These are phyloP conservation scores for Pseudopleuronectes americanus DNA, from an alignment of 2,797 vertebrate genomes.

Conservation along the genomic window DNA sequence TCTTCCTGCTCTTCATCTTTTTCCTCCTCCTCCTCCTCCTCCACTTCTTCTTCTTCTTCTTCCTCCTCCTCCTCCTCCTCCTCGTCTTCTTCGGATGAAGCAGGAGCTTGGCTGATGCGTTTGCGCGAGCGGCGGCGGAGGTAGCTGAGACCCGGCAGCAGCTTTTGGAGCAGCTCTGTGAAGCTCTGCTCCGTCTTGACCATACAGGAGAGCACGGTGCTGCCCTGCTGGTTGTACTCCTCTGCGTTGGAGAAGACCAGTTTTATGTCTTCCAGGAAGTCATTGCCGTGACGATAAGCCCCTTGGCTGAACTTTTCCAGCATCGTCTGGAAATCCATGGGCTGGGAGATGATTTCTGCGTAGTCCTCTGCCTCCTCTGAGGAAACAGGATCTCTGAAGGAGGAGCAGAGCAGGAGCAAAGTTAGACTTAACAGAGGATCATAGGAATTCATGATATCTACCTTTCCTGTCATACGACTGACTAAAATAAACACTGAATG, in stretches of 20 bases:
- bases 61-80: conserved; percentile 51
- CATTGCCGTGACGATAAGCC: conserved; percentile 88
- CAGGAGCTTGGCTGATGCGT: conserved; percentile 62
- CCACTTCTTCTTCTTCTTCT: conserved; percentile 22
- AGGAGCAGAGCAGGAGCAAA: not conserved
- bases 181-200: conserved; percentile 94
- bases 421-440: not conserved
- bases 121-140: conserved; percentile 84
- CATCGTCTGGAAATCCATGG: conserved; percentile 98
- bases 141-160: conserved; percentile 91
- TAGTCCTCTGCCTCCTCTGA: conserved; percentile 93
- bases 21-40: conserved; percentile 74
- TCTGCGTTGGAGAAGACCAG: conserved; percentile 95
- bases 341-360: conserved; percentile 90
- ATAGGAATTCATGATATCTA: not conserved
- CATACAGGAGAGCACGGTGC: conserved; percentile 90
- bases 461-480: not conserved
- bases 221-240: conserved; percentile 93
- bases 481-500: too few species aligned
- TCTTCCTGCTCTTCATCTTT: conserved; percentile 74
- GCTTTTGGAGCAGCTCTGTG: conserved; percentile 91
- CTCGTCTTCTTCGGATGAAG: conserved; percentile 62
- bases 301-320: conserved; percentile 90
- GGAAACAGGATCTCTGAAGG: conserved; percentile 93
- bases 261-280: conserved; percentile 94